phyloP scores from a whole-genome alignment of 2,113 vertebrate genomes.

The Megaptera novaeangliae region DNA sequence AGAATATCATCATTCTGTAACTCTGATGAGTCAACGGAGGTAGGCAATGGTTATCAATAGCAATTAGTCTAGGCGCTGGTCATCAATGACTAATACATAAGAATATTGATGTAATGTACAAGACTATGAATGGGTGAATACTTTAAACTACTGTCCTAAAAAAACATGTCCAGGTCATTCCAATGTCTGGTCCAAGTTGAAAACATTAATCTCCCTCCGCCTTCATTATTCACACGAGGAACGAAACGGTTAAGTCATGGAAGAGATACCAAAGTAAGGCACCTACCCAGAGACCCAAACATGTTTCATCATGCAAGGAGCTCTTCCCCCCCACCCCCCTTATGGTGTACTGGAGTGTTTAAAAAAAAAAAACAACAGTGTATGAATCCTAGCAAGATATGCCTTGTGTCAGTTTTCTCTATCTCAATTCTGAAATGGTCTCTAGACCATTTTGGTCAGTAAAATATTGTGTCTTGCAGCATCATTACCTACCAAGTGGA shows the following conservation, averaged over 20 bases:
- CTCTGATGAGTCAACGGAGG: neutral
- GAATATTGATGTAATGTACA: neutral
- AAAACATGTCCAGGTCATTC: neutral
- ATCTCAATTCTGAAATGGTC: neutral
- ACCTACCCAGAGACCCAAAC: neutral
- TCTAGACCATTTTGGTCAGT: neutral
- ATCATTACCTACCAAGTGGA: neutral
- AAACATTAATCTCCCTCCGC: neutral
- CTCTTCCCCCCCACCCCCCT: neutral
- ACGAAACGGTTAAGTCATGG: neutral
- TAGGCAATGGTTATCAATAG: neutral
- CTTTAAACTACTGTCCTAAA: neutral
- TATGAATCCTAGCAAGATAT: neutral
- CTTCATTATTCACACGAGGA: slow-evolving; percentile 8
- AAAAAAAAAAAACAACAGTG: neutral
- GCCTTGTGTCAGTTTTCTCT: neutral
- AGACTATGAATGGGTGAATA: neutral
- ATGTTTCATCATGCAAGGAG: neutral
- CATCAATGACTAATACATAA: neutral
- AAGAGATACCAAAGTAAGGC: neutral
- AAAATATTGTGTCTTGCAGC: neutral
- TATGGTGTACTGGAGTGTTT: neutral
- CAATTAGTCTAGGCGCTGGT: neutral
- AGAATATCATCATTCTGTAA: neutral
- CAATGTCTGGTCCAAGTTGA: neutral